Percentiles rank a stretch among this genome's conserved stretches.
These are phyloP conservation scores for Phallusia fumigata DNA, from an alignment of 23 tunicate species.

Conservation along the genomic window DNA sequence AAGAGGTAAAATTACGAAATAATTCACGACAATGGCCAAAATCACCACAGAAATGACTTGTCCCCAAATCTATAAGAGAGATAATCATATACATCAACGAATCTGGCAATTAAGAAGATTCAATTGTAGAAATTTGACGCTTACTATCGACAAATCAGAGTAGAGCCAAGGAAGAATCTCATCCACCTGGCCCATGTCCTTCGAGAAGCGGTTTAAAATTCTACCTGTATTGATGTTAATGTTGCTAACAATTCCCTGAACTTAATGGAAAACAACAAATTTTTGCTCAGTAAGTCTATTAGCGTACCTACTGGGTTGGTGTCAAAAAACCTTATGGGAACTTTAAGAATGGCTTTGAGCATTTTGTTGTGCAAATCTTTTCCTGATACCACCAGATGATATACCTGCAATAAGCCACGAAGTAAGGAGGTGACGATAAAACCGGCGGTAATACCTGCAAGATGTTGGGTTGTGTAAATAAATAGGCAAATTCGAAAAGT, in stretches of 20 bases:
- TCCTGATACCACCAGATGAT: constrained; percentile 45
- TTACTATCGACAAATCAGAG: constrained; percentile 59
- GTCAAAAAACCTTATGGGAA: constrained; percentile 84
- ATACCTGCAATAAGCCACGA: constrained; percentile 34
- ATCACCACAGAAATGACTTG: constrained; percentile 14
- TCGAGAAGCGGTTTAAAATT: constrained; percentile 91
- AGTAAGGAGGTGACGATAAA: constrained; percentile 2
- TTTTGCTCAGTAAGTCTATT: not conserved
- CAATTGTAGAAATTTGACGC: constrained; percentile 8
- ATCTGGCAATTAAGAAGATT: not conserved
- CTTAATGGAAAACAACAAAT: not conserved
- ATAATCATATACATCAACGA: not conserved
- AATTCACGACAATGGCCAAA: constrained; percentile 37
- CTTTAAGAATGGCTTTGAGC: constrained; percentile 53
- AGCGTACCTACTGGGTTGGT: constrained; percentile 76
- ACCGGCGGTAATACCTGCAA: constrained; percentile 6
- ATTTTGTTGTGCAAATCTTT: constrained; percentile 74
- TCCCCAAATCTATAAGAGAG: not conserved
- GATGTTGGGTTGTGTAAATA: too few relatives aligned
- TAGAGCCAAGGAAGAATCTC: constrained; percentile 58
- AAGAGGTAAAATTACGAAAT: constrained; percentile 51
- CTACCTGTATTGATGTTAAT: constrained; percentile 30
- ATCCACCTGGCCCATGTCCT: constrained; percentile 91
- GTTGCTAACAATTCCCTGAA: not conserved
- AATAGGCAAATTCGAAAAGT: too few relatives aligned